Percentiles rank a stretch among this genome's conserved stretches.
phyloP scores from a whole-genome alignment of 64 coral and sea anemone species.

The Montipora foliosa region DNA sequence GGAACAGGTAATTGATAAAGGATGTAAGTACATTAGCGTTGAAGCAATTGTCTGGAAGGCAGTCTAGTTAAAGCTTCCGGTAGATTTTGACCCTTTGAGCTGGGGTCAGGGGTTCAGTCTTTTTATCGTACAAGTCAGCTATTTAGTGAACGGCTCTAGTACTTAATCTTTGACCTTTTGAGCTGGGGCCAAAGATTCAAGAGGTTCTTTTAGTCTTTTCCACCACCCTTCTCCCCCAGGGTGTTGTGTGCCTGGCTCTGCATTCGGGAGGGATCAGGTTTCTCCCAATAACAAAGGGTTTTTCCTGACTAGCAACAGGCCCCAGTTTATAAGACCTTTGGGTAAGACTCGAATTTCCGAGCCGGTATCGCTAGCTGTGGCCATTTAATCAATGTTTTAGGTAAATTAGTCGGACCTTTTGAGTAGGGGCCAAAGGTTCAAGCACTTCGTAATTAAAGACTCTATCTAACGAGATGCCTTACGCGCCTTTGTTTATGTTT shows the following conservation, averaged over 20 bases:
- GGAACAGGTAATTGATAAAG: background rate
- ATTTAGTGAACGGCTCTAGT: background rate
- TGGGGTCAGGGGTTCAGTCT: background rate
- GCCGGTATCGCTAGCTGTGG: no score
- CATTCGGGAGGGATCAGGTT: background rate
- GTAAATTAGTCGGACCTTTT: no score
- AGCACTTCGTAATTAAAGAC: background rate
- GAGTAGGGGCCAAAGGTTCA: background rate
- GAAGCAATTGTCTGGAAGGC: no score
- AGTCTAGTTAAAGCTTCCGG: background rate
- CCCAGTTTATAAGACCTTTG: no score
- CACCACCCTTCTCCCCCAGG: background rate
- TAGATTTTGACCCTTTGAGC: background rate
- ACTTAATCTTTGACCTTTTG: conserved; percentile 3
- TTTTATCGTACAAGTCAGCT: background rate
- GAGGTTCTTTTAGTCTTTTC: no score
- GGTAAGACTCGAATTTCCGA: no score
- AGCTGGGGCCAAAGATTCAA: background rate
- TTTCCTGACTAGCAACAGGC: background rate
- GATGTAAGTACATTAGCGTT: no score
- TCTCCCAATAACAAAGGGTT: background rate
- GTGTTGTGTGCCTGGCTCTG: background rate
- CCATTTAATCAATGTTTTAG: no score
- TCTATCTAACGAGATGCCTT: background rate
- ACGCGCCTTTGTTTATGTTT: no score